Conservation (phyloP, 2,797 vertebrate genomes). For the Lepilemur ruficaudatus region DNA sequence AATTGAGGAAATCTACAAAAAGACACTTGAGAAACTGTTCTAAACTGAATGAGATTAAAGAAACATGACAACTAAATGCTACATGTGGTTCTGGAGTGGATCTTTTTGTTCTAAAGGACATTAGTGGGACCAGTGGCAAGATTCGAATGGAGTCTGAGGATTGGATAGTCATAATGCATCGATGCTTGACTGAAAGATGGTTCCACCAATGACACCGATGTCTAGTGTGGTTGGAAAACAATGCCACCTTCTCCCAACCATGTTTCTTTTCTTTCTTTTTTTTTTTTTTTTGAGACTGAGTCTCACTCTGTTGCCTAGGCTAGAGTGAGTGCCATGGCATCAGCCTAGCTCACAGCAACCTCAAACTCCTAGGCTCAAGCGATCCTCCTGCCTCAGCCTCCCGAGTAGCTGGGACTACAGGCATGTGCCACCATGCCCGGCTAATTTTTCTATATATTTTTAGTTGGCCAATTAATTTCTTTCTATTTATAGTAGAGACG, state of each 20-base stretch:
- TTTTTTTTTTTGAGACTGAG: too few species aligned
- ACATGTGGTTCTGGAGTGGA: not conserved
- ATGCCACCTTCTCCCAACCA: constrained; percentile 64
- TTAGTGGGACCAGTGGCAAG: not conserved
- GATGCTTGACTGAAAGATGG: constrained; percentile 69
- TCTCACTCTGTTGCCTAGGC: too few species aligned
- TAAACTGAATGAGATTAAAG: not conserved
- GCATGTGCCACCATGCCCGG: too few species aligned
- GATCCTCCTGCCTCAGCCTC: too few species aligned
- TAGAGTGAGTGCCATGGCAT: too few species aligned
- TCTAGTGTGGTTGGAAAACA: constrained; percentile 75
- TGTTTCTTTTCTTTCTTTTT: too few species aligned
- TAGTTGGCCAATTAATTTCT: too few species aligned
- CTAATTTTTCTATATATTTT: too few species aligned
- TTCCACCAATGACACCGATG: constrained; percentile 70
- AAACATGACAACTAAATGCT: not conserved
- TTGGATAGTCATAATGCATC: not conserved
- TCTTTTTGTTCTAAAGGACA: not conserved
- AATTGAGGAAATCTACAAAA: not conserved
- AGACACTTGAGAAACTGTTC: not conserved
- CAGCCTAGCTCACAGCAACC: too few species aligned
- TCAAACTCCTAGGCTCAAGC: too few species aligned
- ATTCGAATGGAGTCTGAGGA: not conserved
- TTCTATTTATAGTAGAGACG: too few species aligned
- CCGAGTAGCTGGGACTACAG: too few species aligned